Base-by-base conservation (phyloP, 2,113 vertebrate genomes). In the Lipotes vexillifer region DNA sequence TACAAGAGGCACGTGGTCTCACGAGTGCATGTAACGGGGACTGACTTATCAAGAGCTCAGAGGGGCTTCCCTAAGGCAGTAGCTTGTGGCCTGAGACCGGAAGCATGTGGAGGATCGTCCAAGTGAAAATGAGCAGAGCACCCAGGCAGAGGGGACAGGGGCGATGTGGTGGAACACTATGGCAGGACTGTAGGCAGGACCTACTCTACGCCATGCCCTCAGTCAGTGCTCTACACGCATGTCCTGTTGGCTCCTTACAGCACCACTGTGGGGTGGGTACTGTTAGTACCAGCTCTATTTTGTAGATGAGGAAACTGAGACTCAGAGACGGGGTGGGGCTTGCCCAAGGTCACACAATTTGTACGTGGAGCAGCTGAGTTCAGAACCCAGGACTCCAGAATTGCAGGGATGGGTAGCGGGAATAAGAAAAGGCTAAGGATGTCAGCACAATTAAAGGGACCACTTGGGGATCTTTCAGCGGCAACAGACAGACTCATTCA, bases 91-190 rank as follows among this genome's bases (percentile, higher is more conserved):
- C 94, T 20, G 74, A 31, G 27, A 18, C 46, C 8, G 18, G 87
- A 78, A 86, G 44, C 65, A 38, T 0, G 31, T 20, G 71, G 14
- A 27, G 36, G 46, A 49, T 0, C 38, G 21, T 41, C 65, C 71
- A 25, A 20, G 31, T 6, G n/a, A 29, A 55, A 46, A 18, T 7
- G 33, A 41, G 27, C 31, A 49, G 44, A 31, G 27, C n/a, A 6
- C 75, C 44, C 13, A 59, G 82, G 92, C 1, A 8, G 21, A 29
- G 5, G 23, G 49, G 66, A 36, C 23, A 25, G 38, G 17, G 65
- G 18, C 13, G 0, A 29, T 1, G 7, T 27, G 1, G 21, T 6
- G 44, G 46, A 8, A 18, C 36, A 8, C 27, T 1, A 3, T 2
- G 4, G 38, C 65, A 36, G 49, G 41, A 20, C 11, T n/a, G n/a